These are phyloP conservation scores for Enhydra lutris DNA, from an alignment of 2,113 vertebrate genomes.

Conservation along the genomic window DNA sequence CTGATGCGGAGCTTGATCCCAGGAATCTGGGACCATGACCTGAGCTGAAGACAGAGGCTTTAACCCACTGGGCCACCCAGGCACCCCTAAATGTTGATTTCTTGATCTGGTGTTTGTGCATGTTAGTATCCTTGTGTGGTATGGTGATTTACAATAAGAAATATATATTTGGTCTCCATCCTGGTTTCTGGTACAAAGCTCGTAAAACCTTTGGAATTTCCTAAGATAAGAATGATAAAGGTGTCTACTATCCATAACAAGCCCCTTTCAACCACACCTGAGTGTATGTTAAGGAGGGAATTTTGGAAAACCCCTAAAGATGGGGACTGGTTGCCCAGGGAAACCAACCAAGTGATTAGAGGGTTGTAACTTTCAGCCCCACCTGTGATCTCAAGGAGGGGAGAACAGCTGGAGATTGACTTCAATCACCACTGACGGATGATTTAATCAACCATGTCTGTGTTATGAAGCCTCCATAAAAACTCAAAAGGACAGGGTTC, in stretches of 20 bases:
- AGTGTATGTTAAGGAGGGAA: background rate
- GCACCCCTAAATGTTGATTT: background rate
- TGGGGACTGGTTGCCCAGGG: background rate
- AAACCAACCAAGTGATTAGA: background rate
- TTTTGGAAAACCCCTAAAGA: slow-evolving; percentile 8
- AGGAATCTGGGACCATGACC: too few relatives aligned
- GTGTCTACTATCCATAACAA: background rate
- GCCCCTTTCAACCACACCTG: background rate
- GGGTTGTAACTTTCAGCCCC: background rate
- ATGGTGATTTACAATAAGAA: background rate
- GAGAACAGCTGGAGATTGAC: background rate
- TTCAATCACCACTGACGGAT: background rate
- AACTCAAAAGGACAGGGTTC: background rate
- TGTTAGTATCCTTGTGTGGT: background rate
- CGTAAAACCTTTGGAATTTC: slow-evolving; percentile 21
- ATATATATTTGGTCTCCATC: background rate
- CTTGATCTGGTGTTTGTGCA: background rate
- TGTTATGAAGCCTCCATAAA: background rate
- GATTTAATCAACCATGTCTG: background rate
- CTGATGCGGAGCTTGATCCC: too few relatives aligned
- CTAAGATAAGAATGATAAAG: background rate
- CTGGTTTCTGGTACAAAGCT: background rate
- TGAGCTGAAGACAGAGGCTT: too few relatives aligned
- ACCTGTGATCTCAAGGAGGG: background rate
- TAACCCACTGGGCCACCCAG: too few relatives aligned